Evolutionary conservation across 1,140 invertebrate species (phyloP).

Genomic region (Aphelinus atriplicis): DNA sequence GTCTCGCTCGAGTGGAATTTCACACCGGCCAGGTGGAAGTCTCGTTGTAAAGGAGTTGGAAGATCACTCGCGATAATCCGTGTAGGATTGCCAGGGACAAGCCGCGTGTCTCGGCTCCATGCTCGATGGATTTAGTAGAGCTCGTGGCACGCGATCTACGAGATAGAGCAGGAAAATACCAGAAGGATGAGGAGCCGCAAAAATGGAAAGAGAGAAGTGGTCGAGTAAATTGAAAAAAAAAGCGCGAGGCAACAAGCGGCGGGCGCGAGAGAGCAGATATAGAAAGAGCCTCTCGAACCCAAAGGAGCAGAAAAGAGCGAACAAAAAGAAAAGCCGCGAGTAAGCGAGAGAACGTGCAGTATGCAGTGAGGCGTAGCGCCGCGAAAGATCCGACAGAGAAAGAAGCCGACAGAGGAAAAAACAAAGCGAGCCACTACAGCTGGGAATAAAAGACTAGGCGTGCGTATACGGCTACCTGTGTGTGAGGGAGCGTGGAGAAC

Average conservation of each 20-base stretch:
- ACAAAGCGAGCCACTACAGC: slow-evolving; percentile 8
- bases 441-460: background rate
- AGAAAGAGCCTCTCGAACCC: background rate
- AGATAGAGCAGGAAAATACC: background rate
- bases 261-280: background rate
- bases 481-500: slow-evolving; percentile 1
- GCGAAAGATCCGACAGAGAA: background rate
- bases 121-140: too few relatives aligned
- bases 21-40: too few relatives aligned
- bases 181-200: background rate
- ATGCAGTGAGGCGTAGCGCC: background rate
- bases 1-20: too few relatives aligned
- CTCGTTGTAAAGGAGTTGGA: too few relatives aligned
- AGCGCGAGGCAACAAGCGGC: background rate
- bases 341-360: background rate
- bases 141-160: too few relatives aligned
- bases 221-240: slow-evolving; percentile 23
- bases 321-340: background rate
- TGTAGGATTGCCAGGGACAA: too few relatives aligned
- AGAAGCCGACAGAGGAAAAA: background rate
- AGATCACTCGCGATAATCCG: too few relatives aligned
- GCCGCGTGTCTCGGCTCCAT: too few relatives aligned
- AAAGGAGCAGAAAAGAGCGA: too few relatives aligned
- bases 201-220: slow-evolving; percentile 3
- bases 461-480: background rate